Evolutionary conservation across 2,113 vertebrate species (phyloP), one percentile per base, ranked within the genome.

Genomic region (Lepidothrix coronata): DNA sequence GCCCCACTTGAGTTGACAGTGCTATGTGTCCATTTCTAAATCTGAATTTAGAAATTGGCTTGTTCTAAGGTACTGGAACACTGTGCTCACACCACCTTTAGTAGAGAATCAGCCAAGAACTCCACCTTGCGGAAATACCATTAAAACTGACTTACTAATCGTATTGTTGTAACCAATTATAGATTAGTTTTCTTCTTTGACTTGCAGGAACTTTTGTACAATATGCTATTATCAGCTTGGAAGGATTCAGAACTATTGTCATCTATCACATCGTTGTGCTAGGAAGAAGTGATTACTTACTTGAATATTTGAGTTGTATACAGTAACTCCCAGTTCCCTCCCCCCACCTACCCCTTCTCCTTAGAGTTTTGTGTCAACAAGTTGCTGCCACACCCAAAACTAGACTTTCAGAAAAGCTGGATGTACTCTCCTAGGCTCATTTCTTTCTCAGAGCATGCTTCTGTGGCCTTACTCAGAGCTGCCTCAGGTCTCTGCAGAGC

Each of bases 291-390:
- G 59, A 25, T 58, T n/a, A 3, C 25, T 63, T n/a, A 4, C 19
- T 33, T 67, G 28, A 33, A 1, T 67, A 24, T 33, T 12, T 46
- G 59, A 44, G 11, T 78, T 66, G 8, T 28, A 6, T 12, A 20
- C n/a, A 62, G 31, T 41, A 82, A 59, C 9, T 63, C 35, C n/a
- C 35, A 5, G 0, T 62, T 18, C 8, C 3, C 5, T 10, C 6
- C 2, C 1, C 31, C 2, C 8, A 5, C 5, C 1, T 8, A 4
- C 2, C 4, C 3, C 13, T 0, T 9, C 22, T 1, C 44, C 15
- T 30, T 12, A 54, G n/a, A 76, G 22, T 21, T 92, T 75, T 48
- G n/a, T 63, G 39, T 21, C 11, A 41, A 4, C 24, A 66, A 51
- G 25, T 28, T 86, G 33, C 14, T 80, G 62, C 67, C 8, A 15